A percentile compares a stretch with the other conserved stretches of the same genome.
phyloP scores from a whole-genome alignment of 2,113 vertebrate genomes.

The Pristiophorus japonicus region DNA sequence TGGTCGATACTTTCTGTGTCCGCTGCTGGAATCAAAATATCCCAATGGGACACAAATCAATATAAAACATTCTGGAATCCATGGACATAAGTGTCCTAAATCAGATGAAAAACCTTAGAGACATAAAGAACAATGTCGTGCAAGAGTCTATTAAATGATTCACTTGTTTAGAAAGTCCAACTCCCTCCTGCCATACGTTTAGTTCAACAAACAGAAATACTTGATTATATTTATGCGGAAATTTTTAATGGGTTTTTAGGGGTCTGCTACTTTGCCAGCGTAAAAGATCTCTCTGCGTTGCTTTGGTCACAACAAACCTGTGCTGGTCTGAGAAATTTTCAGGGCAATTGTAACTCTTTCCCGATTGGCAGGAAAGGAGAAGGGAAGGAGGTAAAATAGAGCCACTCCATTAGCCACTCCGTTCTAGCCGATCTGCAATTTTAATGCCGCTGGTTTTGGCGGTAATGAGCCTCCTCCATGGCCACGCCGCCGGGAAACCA shows the following conservation, averaged over 20 bases:
- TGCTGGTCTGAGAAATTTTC: no score
- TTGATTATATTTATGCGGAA: background rate
- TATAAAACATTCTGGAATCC: background rate
- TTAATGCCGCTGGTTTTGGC: background rate
- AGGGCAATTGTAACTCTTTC: background rate
- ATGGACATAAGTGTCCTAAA: background rate
- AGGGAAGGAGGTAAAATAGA: background rate
- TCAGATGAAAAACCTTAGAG: background rate
- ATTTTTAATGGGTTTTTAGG: background rate
- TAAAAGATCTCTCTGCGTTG: background rate
- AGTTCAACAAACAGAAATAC: background rate
- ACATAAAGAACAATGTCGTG: background rate
- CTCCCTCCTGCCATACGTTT: background rate
- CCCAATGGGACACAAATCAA: constrained; percentile 16
- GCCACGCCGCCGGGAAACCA: background rate
- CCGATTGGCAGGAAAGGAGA: background rate
- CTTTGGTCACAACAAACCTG: background rate
- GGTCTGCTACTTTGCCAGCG: background rate
- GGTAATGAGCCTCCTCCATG: background rate
- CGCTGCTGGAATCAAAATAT: background rate
- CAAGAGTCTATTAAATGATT: constrained; percentile 13
- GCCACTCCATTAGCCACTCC: background rate
- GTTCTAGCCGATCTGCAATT: background rate
- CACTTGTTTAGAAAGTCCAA: background rate
- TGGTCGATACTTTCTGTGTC: background rate